phyloP scores from a whole-genome alignment of 1,140 invertebrate species.

The Caligus rogercresseyi region DNA sequence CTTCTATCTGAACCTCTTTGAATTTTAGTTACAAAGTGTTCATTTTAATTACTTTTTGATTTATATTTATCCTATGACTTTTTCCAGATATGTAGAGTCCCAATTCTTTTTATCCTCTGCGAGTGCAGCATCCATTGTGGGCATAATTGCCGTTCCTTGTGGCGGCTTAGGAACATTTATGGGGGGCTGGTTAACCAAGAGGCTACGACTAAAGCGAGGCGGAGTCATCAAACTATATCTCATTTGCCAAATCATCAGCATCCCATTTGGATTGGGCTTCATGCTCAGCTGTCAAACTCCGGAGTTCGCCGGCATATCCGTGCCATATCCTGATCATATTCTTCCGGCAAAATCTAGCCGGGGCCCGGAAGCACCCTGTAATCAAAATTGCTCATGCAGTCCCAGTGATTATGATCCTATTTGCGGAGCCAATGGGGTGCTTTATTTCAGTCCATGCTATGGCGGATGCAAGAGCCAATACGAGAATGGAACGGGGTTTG shows the following conservation, averaged over 20 bases:
- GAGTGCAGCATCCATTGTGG: constrained; percentile 50
- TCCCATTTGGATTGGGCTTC: constrained; percentile 44
- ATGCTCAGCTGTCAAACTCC: constrained; percentile 52
- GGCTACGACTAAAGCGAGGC: constrained; percentile 45
- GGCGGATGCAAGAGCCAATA: constrained; percentile 30
- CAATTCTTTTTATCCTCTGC: constrained; percentile 56
- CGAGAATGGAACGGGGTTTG: not conserved
- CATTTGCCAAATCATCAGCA: constrained; percentile 37
- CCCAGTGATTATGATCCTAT: constrained; percentile 29
- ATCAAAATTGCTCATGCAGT: constrained; percentile 41
- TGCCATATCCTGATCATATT: constrained; percentile 31
- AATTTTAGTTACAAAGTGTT: constrained; percentile 19
- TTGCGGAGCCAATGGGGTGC: constrained; percentile 28
- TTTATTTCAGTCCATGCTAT: constrained; percentile 28
- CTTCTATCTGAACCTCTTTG: not conserved
- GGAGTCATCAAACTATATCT: constrained; percentile 58
- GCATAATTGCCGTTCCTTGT: constrained; percentile 51
- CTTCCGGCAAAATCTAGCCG: not conserved
- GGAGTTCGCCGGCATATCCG: constrained; percentile 50
- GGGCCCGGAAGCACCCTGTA: constrained; percentile 32
- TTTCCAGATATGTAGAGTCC: constrained; percentile 44
- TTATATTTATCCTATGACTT: not conserved
- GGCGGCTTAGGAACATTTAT: constrained; percentile 51
- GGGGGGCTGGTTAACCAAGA: constrained; percentile 58
- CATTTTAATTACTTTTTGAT: not conserved